phyloP scores from a whole-genome alignment of 1,140 invertebrate species.

The Homalodisca vitripennis region DNA sequence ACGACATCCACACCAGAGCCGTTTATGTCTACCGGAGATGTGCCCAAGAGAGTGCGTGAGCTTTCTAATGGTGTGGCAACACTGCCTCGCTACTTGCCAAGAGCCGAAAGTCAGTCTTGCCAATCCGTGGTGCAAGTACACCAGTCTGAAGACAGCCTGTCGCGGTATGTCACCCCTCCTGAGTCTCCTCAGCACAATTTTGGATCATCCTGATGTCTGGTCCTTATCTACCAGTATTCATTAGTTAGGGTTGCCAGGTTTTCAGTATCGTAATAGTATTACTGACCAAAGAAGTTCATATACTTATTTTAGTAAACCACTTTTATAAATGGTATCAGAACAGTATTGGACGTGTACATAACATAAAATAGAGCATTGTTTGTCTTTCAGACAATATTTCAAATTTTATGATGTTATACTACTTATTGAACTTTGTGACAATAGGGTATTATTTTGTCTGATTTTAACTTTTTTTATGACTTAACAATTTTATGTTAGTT shows the following conservation, averaged over 20 bases:
- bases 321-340: too few species aligned
- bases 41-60: not conserved
- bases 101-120: not conserved
- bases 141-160: slow-evolving; percentile 40
- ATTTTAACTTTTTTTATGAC: too few species aligned
- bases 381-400: too few species aligned
- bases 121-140: slow-evolving; percentile 18
- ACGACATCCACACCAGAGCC: not conserved
- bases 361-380: too few species aligned
- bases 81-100: not conserved
- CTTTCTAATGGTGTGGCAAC: slow-evolving; percentile 8
- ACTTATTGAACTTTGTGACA: too few species aligned
- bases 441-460: too few species aligned
- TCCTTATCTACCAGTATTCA: not conserved
- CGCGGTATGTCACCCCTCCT: slow-evolving; percentile 37
- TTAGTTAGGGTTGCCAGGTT: not conserved
- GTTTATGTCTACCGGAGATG: not conserved
- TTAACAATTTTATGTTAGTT: too few species aligned
- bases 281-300: not conserved
- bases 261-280: not conserved
- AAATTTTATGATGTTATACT: too few species aligned
- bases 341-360: too few species aligned
- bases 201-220: slow-evolving; percentile 1
- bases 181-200: slow-evolving; percentile 10
- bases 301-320: not conserved